phyloP scores from a whole-genome alignment of 1,140 invertebrate species.

The Hyles euphorbiae region DNA sequence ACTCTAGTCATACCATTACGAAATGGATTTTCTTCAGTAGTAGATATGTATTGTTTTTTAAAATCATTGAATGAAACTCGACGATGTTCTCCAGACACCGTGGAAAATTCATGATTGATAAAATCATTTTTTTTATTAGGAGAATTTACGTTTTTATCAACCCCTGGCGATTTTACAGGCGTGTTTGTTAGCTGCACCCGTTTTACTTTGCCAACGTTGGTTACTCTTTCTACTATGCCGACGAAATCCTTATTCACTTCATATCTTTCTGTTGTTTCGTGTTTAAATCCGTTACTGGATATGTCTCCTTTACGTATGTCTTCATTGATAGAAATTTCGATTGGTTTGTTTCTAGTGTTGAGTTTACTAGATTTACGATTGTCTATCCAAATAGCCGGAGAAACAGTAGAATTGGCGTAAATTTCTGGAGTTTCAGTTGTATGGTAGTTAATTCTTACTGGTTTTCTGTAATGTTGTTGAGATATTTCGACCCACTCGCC shows the following conservation, averaged over 20 bases:
- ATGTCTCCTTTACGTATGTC: neutral
- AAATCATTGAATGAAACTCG: too few relatives aligned
- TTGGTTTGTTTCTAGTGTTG: neutral
- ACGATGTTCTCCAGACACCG: too few relatives aligned
- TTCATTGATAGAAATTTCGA: neutral
- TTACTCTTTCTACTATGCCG: constrained; percentile 34
- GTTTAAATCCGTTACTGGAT: neutral
- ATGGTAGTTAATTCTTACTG: constrained; percentile 10
- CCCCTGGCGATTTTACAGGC: constrained; percentile 27
- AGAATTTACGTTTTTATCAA: neutral
- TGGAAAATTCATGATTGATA: too few relatives aligned
- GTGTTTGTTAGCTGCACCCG: constrained; percentile 27
- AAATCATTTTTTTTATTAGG: too few relatives aligned
- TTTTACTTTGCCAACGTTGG: constrained; percentile 31
- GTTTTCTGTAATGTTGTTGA: constrained; percentile 46
- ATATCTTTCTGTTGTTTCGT: neutral
- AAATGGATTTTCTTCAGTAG: too few relatives aligned
- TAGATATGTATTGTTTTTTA: too few relatives aligned
- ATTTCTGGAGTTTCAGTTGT: constrained; percentile 1
- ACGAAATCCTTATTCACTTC: constrained; percentile 2
- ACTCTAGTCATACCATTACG: too few relatives aligned
- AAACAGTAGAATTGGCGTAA: constrained; percentile 9
- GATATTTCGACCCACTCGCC: constrained; percentile 63
- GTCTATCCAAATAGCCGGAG: constrained; percentile 10
- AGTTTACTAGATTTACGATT: too few relatives aligned